Percentiles rank a stretch among this genome's conserved stretches.
phyloP scores from a whole-genome alignment of 1,140 invertebrate species.

The Fragariocoptes setiger region DNA sequence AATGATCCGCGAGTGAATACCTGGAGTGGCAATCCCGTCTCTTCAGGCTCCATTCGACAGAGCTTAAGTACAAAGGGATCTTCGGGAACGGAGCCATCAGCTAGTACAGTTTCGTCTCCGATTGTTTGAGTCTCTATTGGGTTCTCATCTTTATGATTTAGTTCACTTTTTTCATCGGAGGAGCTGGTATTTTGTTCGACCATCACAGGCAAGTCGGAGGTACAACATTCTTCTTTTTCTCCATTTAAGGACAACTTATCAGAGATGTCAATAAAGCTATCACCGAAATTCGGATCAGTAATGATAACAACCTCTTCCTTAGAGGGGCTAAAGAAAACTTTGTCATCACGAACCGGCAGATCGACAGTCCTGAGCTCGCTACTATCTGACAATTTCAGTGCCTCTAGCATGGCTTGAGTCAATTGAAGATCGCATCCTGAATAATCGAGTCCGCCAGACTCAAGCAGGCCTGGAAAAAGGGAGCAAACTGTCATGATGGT shows the following conservation, averaged over 20 bases:
- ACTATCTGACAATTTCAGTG: conserved; percentile 25
- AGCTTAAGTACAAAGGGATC: background rate
- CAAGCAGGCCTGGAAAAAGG: conserved; percentile 43
- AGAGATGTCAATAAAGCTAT: background rate
- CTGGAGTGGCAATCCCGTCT: conserved; percentile 53
- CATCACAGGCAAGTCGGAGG: no score
- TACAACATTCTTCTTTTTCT: background rate
- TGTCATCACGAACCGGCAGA: background rate
- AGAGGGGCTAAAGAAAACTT: background rate
- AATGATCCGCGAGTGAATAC: conserved; percentile 70
- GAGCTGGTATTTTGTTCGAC: background rate
- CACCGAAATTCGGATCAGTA: background rate
- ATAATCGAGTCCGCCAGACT: conserved; percentile 27
- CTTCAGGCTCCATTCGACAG: conserved; percentile 15
- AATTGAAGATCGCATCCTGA: conserved; percentile 19
- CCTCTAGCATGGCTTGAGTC: conserved; percentile 46
- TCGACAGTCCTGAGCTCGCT: background rate
- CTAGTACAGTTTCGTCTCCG: no score
- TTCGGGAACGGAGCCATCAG: background rate
- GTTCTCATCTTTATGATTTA: background rate
- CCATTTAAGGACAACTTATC: background rate
- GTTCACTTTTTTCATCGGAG: background rate
- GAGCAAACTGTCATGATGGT: conserved; percentile 60
- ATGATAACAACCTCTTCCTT: background rate
- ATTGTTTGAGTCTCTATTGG: background rate